These are phyloP conservation scores for Tangachromis dhanisi DNA, from an alignment of 2,113 vertebrate genomes.

Conservation along the genomic window DNA sequence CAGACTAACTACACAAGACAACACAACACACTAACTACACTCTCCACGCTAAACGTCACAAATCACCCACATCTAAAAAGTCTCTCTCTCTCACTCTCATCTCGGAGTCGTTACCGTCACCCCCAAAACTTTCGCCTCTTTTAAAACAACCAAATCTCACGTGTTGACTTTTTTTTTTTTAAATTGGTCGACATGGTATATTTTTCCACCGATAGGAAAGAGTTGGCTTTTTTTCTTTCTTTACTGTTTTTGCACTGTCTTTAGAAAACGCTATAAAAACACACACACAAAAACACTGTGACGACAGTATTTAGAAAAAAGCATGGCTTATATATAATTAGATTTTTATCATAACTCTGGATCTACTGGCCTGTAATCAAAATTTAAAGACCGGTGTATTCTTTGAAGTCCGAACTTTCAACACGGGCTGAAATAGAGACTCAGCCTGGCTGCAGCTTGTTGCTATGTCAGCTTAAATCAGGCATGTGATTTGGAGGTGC, in stretches of 20 bases:
- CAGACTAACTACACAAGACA: not conserved
- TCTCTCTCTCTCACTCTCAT: not conserved
- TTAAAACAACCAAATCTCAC: not conserved
- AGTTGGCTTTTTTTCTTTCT: not conserved
- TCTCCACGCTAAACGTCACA: not conserved
- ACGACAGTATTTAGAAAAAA: not conserved
- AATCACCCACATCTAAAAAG: not conserved
- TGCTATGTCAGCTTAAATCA: not conserved
- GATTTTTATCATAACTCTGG: not conserved
- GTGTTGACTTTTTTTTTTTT: not conserved
- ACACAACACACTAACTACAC: not conserved
- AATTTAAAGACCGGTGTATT: not conserved
- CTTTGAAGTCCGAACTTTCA: not conserved
- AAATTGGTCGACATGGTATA: rapidly evolving
- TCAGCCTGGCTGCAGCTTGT: not conserved
- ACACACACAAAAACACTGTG: not conserved
- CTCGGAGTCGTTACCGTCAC: not conserved
- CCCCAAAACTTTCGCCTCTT: rapidly evolving
- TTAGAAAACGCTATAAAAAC: not conserved
- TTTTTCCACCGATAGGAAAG: not conserved
- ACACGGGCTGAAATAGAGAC: not conserved
- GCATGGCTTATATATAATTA: not conserved
- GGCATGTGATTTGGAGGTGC: not conserved
- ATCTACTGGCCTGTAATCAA: not conserved
- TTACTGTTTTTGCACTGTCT: not conserved